A percentile compares a stretch with the other conserved stretches of the same genome.
Conservation (phyloP, 2,113 vertebrate species). For the Erinaceus europaeus region DNA sequence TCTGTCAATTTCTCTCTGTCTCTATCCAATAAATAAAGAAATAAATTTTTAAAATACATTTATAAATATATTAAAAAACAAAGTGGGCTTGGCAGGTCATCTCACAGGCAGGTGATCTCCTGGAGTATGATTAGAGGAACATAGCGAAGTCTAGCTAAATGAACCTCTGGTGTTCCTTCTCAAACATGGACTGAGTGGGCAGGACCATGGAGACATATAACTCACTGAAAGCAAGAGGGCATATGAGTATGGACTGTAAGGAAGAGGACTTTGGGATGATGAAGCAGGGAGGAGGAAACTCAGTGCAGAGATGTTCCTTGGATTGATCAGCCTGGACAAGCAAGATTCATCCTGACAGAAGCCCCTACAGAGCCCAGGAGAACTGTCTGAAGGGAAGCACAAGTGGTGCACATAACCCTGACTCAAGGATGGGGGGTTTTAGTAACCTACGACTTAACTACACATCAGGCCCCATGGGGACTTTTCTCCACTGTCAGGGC, state of each 20-base stretch:
- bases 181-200: not conserved
- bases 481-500: not conserved
- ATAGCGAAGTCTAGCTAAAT: not conserved
- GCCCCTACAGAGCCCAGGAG: accelerated
- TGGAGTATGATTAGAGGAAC: not conserved
- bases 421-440: too few relatives aligned
- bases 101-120: not conserved
- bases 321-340: not conserved
- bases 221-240: not conserved
- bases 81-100: accelerated
- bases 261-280: not conserved
- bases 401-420: accelerated
- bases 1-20: too few relatives aligned
- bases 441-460: not conserved
- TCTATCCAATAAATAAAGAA: too few relatives aligned
- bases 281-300: not conserved
- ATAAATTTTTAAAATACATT: too few relatives aligned
- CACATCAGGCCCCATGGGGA: not conserved
- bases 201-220: accelerated
- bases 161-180: not conserved
- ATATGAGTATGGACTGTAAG: not conserved
- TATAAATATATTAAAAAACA: not conserved
- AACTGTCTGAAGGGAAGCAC: not conserved
- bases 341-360: not conserved
- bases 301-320: not conserved